Evolutionary conservation across 1,140 invertebrate species (phyloP).

Genomic region (Scaptomyza montana): DNA sequence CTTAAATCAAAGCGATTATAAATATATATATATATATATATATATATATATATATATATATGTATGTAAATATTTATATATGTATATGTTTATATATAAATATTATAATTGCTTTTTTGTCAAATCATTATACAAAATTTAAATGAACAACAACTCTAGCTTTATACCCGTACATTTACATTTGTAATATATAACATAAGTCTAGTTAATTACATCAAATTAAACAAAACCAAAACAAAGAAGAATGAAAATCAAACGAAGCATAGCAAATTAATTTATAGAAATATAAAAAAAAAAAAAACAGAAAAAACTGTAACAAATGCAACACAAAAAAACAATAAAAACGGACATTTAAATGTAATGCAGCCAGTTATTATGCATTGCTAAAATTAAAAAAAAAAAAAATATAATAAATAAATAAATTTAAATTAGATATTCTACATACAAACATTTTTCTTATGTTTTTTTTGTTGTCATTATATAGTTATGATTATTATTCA

Average conservation of each 20-base stretch:
- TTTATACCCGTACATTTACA: slow-evolving; percentile 83
- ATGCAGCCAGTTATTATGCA: slow-evolving; percentile 75
- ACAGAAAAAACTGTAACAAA: slow-evolving; percentile 37
- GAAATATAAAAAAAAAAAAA: slow-evolving; percentile 50
- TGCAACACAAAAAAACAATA: slow-evolving; percentile 52
- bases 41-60: slow-evolving; percentile 2
- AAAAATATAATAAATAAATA: slow-evolving; percentile 45
- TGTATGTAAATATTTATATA: slow-evolving; percentile 30
- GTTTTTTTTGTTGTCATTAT: slow-evolving; percentile 57
- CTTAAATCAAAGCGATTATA: slow-evolving; percentile 79
- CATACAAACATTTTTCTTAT: slow-evolving; percentile 46
- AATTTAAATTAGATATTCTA: slow-evolving; percentile 78
- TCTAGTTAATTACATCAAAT: slow-evolving; percentile 76
- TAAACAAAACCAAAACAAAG: slow-evolving; percentile 41
- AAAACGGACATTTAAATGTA: slow-evolving; percentile 70
- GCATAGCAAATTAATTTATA: slow-evolving; percentile 74
- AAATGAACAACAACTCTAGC: slow-evolving; percentile 82
- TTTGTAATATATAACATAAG: slow-evolving; percentile 84
- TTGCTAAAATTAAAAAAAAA: slow-evolving; percentile 56
- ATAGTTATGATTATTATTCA: slow-evolving; percentile 33
- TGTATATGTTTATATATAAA: too few species aligned
- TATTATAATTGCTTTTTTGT: slow-evolving; percentile 77
- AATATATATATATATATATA: slow-evolving; percentile 17
- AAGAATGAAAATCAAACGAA: slow-evolving; percentile 73
- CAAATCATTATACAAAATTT: slow-evolving; percentile 65